Evolutionary conservation across 2,113 vertebrate species (phyloP), one percentile per base, ranked within the genome.

Genomic region (Platanista minor): DNA sequence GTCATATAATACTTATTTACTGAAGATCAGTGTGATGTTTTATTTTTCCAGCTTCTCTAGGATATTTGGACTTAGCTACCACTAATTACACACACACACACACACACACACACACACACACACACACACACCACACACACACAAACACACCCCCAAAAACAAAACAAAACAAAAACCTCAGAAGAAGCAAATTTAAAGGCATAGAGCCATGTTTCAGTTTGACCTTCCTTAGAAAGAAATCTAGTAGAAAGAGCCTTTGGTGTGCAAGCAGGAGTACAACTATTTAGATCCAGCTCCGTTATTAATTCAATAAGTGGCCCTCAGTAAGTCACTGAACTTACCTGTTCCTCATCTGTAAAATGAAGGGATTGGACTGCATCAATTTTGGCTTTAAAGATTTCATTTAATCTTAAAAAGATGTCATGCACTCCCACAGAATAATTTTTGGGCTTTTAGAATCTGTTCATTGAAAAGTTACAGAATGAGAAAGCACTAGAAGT

Each of bases 341-440:
- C 33, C 46, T 91, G 23, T 57, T 93, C 12, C 5, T 78, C 36
- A 54, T 41, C 41, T 81, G 23, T 61, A 74, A 94, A 84, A n/a
- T 43, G 13, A 96, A 82, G 77, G 36, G n/a, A 43, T 36, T 83
- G 21, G 12, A 14, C 27, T 31, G 5, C 31, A 69, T 57, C 41
- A 36, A 31, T 36, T 91, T 90, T 83, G 72, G 23, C 43, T 90
- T 80, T 61, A 52, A 95, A 92, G 57, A 81, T 33, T 43, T 91
- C 29, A 77, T 77, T 92, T 87, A 64, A 87, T 93, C 33, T 83
- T 84, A 74, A 87, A 86, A 96, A 67, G 23, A 72, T 87, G 11
- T 27, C 52, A n/a, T 8, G 2, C 6, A n/a, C 18, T 87, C 5
- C 33, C 36, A 36, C 2, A 80, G 62, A 31, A 57, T 41, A 46